Evolutionary conservation across 2,113 vertebrate species (phyloP).

Genomic region (Brachionichthys hirsutus): DNA sequence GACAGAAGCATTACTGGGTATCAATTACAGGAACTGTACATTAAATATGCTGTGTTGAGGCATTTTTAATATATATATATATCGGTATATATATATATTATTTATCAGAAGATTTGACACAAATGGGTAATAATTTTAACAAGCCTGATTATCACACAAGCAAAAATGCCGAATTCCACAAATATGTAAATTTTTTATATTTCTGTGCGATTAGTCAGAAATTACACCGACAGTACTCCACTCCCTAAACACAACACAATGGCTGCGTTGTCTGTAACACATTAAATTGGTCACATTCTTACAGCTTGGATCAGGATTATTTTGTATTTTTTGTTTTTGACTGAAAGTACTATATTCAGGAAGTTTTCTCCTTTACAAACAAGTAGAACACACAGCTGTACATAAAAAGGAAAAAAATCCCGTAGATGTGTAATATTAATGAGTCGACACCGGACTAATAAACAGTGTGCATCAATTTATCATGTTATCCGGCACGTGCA

Average conservation of each 20-base stretch:
- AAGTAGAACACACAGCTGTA: constrained; percentile 15
- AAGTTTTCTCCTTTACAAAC: constrained; percentile 10
- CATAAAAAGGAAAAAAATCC: constrained; percentile 10
- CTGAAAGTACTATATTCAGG: constrained; percentile 16
- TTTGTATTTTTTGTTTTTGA: constrained; percentile 37
- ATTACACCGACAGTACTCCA: too few relatives aligned
- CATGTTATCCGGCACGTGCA: constrained; percentile 55
- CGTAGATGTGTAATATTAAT: constrained; percentile 47
- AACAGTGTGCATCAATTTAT: constrained; percentile 59
- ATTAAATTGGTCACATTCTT: too few relatives aligned
- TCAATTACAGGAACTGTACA: constrained; percentile 77
- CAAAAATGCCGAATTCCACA: too few relatives aligned
- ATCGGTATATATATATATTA: constrained; percentile 6
- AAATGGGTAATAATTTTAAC: background rate
- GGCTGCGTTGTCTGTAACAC: too few relatives aligned
- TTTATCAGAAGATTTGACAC: constrained; percentile 48
- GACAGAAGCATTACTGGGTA: constrained; percentile 69
- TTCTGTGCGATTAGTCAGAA: background rate
- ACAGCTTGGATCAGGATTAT: too few relatives aligned
- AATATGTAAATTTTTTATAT: background rate
- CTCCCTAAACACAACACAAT: too few relatives aligned
- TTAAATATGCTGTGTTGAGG: constrained; percentile 68
- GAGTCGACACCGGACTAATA: constrained; percentile 58
- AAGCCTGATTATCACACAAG: too few relatives aligned
- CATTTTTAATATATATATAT: constrained; percentile 29